Evolutionary conservation across 2,888 invertebrate genomes (phyloP).

Genomic region (Cosmia trapezina): DNA sequence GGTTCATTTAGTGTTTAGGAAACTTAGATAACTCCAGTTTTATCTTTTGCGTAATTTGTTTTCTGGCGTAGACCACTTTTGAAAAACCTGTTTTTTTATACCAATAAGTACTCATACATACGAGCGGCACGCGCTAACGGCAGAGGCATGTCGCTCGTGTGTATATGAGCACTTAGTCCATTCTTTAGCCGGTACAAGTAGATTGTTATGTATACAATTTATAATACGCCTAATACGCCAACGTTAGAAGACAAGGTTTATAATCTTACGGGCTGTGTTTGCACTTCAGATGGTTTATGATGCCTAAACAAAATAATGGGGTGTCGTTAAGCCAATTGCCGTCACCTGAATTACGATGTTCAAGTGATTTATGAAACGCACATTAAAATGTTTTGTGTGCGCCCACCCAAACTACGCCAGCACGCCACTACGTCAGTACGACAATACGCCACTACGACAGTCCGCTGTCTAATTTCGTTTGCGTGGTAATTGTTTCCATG

Average conservation of each 20-base stretch:
- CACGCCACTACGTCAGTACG: no score
- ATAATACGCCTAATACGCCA: no score
- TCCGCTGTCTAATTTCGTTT: slow-evolving; percentile 57
- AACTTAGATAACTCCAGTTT: neutral
- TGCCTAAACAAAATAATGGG: neutral
- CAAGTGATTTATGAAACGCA: slow-evolving; percentile 27
- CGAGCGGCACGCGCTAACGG: no score
- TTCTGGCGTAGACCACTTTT: neutral
- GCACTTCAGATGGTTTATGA: neutral
- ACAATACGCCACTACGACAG: slow-evolving; percentile 30
- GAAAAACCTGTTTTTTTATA: no score
- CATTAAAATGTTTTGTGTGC: slow-evolving; percentile 21
- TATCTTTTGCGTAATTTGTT: neutral
- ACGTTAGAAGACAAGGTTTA: no score
- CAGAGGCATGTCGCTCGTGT: no score
- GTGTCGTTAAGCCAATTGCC: neutral
- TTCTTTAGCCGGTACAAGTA: no score
- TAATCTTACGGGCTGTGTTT: no score
- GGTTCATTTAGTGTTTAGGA: neutral
- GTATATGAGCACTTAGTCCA: no score
- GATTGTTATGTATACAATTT: no score
- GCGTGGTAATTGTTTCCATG: slow-evolving; percentile 51
- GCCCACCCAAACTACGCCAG: neutral
- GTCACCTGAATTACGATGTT: slow-evolving; percentile 10
- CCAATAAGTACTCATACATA: no score